A percentile compares a stretch with the other conserved stretches of the same genome.
Conservation (phyloP, 2,797 vertebrate species). For the Argyrosomus regius region DNA sequence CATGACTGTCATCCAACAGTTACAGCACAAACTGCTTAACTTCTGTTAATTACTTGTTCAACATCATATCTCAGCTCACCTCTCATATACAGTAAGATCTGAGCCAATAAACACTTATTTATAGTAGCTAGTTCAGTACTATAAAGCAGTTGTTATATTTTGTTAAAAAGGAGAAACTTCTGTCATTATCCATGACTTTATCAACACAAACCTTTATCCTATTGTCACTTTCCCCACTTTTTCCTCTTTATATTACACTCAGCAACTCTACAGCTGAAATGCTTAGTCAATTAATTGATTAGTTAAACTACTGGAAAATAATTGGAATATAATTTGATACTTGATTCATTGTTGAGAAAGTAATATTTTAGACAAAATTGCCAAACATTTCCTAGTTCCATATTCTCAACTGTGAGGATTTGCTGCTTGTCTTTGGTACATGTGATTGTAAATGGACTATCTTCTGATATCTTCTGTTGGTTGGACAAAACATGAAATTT, state of each 20-base stretch:
- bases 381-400: not conserved
- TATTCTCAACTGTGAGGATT: not conserved
- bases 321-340: not conserved
- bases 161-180: not conserved
- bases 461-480: not conserved
- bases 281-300: too few relatives aligned
- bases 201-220: too few relatives aligned
- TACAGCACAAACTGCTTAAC: not conserved
- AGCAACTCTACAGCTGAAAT: not conserved
- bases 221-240: not conserved
- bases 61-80: not conserved
- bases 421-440: not conserved
- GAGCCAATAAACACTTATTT: not conserved
- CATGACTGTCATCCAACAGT: not conserved
- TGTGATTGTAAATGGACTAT: too few relatives aligned
- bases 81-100: constrained; percentile 3
- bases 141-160: not conserved
- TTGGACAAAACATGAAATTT: not conserved
- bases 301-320: not conserved
- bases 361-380: too few relatives aligned
- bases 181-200: not conserved
- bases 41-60: not conserved
- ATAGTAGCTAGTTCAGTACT: not conserved
- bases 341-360: too few relatives aligned
- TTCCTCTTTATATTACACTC: not conserved